These are phyloP conservation scores for Nineta flava DNA, from an alignment of 2,888 invertebrate genomes.

Conservation along the genomic window DNA sequence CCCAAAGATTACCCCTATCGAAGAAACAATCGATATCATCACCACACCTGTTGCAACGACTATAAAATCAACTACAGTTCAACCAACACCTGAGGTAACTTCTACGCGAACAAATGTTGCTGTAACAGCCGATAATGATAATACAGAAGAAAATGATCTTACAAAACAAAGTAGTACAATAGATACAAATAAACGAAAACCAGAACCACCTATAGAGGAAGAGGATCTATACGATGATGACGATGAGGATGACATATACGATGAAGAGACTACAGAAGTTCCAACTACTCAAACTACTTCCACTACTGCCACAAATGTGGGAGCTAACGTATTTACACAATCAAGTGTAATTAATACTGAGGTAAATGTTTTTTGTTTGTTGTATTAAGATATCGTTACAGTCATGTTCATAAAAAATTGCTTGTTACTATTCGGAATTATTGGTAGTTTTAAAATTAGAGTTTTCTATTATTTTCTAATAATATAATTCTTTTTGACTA, in stretches of 20 bases:
- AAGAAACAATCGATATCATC: constrained; percentile 1
- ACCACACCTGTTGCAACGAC: constrained; percentile 1
- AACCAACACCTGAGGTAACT: background rate
- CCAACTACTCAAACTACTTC: constrained; percentile 12
- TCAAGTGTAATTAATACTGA: background rate
- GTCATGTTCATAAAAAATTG: too few species aligned
- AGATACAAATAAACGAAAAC: constrained; percentile 11
- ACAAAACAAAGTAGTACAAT: background rate
- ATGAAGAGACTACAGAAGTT: constrained; percentile 19
- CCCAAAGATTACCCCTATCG: constrained; percentile 4
- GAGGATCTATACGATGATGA: constrained; percentile 21
- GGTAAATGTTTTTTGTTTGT: background rate
- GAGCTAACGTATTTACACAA: background rate
- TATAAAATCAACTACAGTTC: background rate
- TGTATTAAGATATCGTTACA: too few species aligned
- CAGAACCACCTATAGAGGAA: constrained; percentile 17
- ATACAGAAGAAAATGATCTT: background rate
- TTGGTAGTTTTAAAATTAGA: too few species aligned
- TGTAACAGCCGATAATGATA: background rate
- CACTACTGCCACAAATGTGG: constrained; percentile 11
- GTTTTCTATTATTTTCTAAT: too few species aligned
- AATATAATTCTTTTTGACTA: too few species aligned
- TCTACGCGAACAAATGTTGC: background rate
- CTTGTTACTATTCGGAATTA: too few species aligned
- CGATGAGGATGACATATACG: constrained; percentile 25